A percentile compares a stretch with the other conserved stretches of the same genome.
phyloP scores from a whole-genome alignment of 2,797 vertebrate species.

The Dryobates pubescens region DNA sequence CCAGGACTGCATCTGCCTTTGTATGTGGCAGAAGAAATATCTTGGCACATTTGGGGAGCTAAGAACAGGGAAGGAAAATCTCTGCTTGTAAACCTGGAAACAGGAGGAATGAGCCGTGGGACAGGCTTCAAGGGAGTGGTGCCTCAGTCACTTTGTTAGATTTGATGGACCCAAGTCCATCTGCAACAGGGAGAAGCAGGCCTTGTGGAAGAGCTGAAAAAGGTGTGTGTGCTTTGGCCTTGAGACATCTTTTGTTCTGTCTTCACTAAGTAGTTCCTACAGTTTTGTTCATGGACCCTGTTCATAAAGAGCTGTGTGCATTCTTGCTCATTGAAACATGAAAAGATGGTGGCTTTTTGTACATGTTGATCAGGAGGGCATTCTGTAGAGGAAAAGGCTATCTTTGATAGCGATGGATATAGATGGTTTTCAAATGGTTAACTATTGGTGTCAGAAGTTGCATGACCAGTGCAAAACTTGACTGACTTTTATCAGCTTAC shows the following conservation, averaged over 20 bases:
- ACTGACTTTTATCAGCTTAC: neutral
- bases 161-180: neutral
- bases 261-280: neutral
- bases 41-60: neutral
- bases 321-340: neutral
- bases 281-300: neutral
- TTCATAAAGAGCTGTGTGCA: neutral
- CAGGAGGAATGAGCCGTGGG: neutral
- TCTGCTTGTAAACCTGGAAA: neutral
- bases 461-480: neutral
- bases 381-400: neutral
- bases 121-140: neutral
- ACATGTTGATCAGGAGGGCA: neutral
- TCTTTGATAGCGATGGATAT: neutral
- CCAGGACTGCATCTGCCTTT: neutral
- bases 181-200: neutral
- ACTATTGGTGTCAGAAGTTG: neutral
- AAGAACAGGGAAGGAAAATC: neutral
- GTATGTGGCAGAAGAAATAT: neutral
- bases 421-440: neutral
- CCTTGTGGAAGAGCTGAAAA: neutral
- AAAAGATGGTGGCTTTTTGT: neutral
- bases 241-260: neutral
- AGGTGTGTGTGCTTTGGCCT: neutral
- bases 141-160: neutral